Conservation (phyloP, 2,888 invertebrate genomes). For the Cylindroiulus punctatus region DNA sequence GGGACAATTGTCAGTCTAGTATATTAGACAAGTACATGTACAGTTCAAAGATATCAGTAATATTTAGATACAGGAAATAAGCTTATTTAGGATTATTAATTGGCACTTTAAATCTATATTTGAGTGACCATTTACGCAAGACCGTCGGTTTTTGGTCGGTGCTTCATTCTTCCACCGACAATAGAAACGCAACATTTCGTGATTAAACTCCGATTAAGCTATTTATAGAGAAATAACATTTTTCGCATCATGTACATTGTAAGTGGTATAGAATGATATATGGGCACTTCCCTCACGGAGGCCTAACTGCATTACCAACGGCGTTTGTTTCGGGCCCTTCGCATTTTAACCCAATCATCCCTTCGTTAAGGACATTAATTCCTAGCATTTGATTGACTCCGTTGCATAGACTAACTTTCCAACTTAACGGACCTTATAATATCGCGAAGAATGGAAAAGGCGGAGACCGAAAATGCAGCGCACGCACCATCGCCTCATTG, state of each 20-base stretch:
- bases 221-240: not conserved
- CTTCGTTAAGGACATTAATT: constrained; percentile 30
- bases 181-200: no score
- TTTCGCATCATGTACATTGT: not conserved
- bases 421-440: constrained; percentile 44
- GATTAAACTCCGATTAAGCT: not conserved
- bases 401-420: not conserved
- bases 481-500: constrained; percentile 18
- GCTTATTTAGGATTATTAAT: no score
- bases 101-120: no score
- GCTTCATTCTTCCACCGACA: no score
- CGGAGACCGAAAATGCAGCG: constrained; percentile 15
- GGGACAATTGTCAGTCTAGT: no score
- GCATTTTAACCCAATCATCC: constrained; percentile 13
- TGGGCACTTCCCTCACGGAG: not conserved
- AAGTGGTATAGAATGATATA: constrained; percentile 3
- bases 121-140: no score
- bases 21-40: no score
- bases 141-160: no score
- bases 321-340: constrained; percentile 7
- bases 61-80: no score
- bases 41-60: no score
- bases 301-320: not conserved
- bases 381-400: constrained; percentile 41
- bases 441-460: constrained; percentile 15